These are phyloP conservation scores for Pollenia angustigena DNA, from an alignment of 2,888 invertebrate genomes.

Conservation along the genomic window DNA sequence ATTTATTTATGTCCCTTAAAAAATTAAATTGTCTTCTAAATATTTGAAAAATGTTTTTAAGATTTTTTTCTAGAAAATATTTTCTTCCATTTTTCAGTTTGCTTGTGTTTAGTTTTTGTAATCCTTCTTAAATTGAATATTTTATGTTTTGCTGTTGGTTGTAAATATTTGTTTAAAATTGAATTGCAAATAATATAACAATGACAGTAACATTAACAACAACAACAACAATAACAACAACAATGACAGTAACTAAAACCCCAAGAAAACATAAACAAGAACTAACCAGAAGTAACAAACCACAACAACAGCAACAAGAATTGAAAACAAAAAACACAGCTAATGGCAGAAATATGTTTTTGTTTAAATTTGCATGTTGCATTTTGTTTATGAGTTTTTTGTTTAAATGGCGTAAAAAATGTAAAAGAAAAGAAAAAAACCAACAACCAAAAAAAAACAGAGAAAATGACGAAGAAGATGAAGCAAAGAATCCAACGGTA, in stretches of 20 bases:
- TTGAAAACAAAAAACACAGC: constrained; percentile 33
- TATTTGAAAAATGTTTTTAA: background rate
- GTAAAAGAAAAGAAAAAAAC: constrained; percentile 1
- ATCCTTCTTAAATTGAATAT: constrained; percentile 51
- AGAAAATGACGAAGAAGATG: background rate
- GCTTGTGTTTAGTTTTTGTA: constrained; percentile 1
- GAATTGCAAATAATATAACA: constrained; percentile 65
- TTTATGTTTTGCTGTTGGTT: constrained; percentile 63
- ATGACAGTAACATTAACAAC: constrained; percentile 63
- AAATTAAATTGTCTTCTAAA: background rate
- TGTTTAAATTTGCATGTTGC: constrained; percentile 71
- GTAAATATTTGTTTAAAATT: constrained; percentile 62
- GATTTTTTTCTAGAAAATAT: background rate
- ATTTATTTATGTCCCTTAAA: no score
- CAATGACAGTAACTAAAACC: constrained; percentile 1
- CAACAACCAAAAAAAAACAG: background rate
- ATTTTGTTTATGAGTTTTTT: constrained; percentile 53
- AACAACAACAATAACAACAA: constrained; percentile 37
- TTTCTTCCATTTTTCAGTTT: background rate
- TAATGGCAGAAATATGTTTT: constrained; percentile 72
- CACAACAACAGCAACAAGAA: constrained; percentile 33
- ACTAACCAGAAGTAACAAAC: constrained; percentile 47
- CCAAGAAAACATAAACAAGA: constrained; percentile 44
- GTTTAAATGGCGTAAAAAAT: constrained; percentile 3
- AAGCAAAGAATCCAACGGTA: constrained; percentile 57